Percentiles rank a stretch among this genome's conserved stretches.
Evolutionary conservation across 2,113 vertebrate species (phyloP).

Genomic region (Silurus asotus): DNA sequence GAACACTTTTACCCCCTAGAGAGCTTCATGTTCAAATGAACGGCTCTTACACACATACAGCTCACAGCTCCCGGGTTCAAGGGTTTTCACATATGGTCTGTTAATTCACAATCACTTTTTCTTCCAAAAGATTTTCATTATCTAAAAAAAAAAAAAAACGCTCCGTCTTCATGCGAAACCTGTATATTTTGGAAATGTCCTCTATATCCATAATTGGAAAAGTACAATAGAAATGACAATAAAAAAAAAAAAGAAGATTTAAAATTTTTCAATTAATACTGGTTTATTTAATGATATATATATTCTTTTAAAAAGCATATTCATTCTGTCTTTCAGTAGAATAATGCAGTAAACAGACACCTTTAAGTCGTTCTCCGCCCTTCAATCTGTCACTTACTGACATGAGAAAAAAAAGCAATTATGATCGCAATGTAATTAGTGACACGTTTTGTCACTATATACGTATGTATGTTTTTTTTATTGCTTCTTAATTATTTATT

Average conservation of each 20-base stretch:
- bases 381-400: neutral
- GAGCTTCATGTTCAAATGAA: constrained; percentile 15
- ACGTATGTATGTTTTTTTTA: neutral
- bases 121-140: constrained; percentile 8
- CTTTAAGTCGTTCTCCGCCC: neutral
- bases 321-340: neutral
- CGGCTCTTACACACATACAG: neutral
- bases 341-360: neutral
- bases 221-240: neutral
- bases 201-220: constrained; percentile 32
- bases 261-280: neutral
- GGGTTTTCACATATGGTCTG: neutral
- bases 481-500: too few species aligned
- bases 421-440: neutral
- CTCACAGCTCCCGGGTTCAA: neutral
- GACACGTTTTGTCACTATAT: neutral
- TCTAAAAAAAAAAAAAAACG: neutral
- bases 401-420: neutral
- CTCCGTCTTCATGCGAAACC: constrained; percentile 36
- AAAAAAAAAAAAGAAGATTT: neutral
- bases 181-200: constrained; percentile 34
- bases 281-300: neutral
- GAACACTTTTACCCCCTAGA: neutral
- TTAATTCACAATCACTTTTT: constrained; percentile 7
- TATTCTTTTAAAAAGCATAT: neutral